These are phyloP conservation scores for Plectrocnemia conspersa DNA, from an alignment of 1,140 invertebrate genomes.

Conservation along the genomic window DNA sequence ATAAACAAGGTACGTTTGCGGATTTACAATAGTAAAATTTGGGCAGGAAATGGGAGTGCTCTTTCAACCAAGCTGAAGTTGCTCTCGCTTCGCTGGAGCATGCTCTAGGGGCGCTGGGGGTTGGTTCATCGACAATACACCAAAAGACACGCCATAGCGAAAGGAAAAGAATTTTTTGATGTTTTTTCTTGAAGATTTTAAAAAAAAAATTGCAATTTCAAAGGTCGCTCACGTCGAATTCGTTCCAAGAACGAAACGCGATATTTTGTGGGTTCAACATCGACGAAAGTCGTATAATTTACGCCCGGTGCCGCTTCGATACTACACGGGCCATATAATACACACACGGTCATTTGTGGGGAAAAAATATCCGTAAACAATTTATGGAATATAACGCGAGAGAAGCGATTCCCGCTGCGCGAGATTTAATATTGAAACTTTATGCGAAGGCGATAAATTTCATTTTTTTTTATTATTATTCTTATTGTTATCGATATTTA, in stretches of 20 bases:
- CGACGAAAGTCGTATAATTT: too few species aligned
- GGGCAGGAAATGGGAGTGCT: constrained; percentile 19
- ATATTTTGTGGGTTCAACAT: not conserved
- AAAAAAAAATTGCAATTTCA: too few species aligned
- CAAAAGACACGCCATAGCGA: not conserved
- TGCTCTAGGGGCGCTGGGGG: not conserved
- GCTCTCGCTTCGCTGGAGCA: constrained; percentile 23
- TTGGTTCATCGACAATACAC: not conserved
- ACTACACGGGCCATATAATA: too few species aligned
- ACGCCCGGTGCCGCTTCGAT: too few species aligned
- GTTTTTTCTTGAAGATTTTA: too few species aligned
- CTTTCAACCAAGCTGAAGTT: constrained; percentile 22
- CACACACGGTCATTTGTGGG: too few species aligned
- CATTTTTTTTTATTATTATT: too few species aligned
- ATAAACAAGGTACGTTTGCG: constrained; percentile 21
- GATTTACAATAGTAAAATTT: constrained; percentile 30
- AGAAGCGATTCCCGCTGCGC: too few species aligned
- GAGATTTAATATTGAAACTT: too few species aligned
- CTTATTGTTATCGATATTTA: too few species aligned
- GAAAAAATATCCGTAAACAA: not conserved
- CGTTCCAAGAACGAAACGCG: not conserved
- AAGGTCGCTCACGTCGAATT: constrained; percentile 7
- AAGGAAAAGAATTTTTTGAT: not conserved
- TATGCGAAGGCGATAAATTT: too few species aligned
- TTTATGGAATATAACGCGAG: too few species aligned